Base-by-base conservation (phyloP, 2,113 vertebrate genomes). In the Ahaetulla prasina region DNA sequence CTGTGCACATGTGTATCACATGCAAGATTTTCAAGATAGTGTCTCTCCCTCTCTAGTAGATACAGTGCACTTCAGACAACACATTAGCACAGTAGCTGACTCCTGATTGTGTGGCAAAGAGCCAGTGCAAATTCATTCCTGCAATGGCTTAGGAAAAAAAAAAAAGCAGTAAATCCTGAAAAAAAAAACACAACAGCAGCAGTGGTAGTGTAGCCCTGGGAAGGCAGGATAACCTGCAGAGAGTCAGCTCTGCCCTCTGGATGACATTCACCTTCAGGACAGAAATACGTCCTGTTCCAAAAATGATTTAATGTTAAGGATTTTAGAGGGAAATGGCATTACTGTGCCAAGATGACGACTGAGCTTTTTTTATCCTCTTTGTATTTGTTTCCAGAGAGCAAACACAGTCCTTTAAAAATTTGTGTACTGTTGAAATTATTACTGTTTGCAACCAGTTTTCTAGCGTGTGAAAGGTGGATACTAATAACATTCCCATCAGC, bases 71-170 rank as follows among this genome's bases (percentile, higher is more conserved):
- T 89, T 92, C 87, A 89, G 87, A 89, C 87, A 89, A 43, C 53
- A 89, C 47, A 92, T 23, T 50, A 63, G 54, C 74, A 89, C 80
- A 92, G 74, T 50, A 63, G 80, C 53, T 43, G 80, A 86, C 8
- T 60, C 25, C 88, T 90, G 92, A 63, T 92, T 89, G 60, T n/a
- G 88, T 92, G 92, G 92, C 92, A 86, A 52, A 50, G 88, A 92
- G 92, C 88, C 92, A 92, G 53, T 85, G 88, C 88, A 89, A 88
- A 89, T 92, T 92, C 87, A 92, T 92, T 92, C 85, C 74, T 92
- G 92, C 80, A 92, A 92, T 22, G 54, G 92, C 88, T 90, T 63
- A 20, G 35, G 50, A 11, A 11, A 12, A 14, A 14, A 2, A 88
- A 18, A 88, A 27, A 50, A 84, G 87, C 88, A 92, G 88, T 89